phyloP scores from a whole-genome alignment of 2,888 invertebrate genomes.

The Mesoligia furuncula region DNA sequence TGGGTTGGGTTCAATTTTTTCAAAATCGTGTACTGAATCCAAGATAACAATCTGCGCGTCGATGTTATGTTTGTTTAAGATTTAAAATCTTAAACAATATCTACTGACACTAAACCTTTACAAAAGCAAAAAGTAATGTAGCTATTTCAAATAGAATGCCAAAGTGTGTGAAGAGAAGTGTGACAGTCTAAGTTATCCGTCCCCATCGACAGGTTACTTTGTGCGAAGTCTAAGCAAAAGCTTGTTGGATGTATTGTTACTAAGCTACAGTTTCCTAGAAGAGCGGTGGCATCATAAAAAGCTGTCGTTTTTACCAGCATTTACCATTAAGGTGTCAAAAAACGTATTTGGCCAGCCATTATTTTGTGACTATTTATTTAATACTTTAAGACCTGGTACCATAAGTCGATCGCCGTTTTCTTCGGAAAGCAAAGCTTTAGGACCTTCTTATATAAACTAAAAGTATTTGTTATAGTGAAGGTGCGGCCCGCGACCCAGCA shows the following conservation, averaged over 20 bases:
- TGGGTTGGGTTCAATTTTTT: too few relatives aligned
- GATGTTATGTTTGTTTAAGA: too few relatives aligned
- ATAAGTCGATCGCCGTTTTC: background rate
- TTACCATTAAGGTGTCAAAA: background rate
- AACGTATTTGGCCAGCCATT: background rate
- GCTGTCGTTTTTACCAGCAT: background rate
- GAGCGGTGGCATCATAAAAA: background rate
- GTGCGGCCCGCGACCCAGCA: background rate
- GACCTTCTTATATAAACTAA: too few relatives aligned
- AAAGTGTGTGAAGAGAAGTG: conserved; percentile 15
- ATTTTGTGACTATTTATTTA: too few relatives aligned
- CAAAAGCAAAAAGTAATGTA: conserved; percentile 4
- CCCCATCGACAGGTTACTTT: conserved; percentile 38
- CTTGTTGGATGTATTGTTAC: conserved; percentile 20
- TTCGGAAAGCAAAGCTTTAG: background rate
- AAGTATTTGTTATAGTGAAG: background rate
- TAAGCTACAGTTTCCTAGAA: background rate
- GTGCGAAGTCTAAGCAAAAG: conserved; percentile 10
- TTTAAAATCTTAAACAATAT: background rate
- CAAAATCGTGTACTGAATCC: background rate
- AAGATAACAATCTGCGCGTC: background rate
- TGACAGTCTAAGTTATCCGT: conserved; percentile 30
- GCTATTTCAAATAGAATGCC: conserved; percentile 23
- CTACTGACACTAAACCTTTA: background rate
- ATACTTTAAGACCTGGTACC: background rate